Evolutionary conservation across 2,797 vertebrate species (phyloP).

Genomic region (Buceros bicornis): DNA sequence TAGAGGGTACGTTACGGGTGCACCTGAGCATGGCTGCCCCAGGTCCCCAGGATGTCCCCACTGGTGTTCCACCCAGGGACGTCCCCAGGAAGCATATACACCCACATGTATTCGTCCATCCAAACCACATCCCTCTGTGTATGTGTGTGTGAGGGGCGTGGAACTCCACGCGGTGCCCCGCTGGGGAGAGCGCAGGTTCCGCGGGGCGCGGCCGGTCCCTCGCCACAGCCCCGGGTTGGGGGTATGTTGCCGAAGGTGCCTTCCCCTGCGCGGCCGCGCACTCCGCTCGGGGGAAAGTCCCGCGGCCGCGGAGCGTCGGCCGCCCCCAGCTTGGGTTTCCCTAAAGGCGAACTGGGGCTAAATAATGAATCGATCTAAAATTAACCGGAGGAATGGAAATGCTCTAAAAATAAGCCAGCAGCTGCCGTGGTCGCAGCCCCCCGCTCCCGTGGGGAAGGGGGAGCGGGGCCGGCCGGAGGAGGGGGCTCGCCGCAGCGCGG

Average conservation of each 20-base stretch:
- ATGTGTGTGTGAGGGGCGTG: not conserved
- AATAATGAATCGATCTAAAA: conserved; percentile 79
- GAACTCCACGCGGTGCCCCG: no score
- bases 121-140: not conserved
- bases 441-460: conserved; percentile 36
- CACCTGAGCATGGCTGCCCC: not conserved
- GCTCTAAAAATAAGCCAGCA: conserved; percentile 81
- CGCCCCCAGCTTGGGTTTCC: conserved; percentile 56
- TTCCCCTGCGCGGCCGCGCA: not conserved
- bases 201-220: not conserved
- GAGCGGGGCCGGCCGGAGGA: not conserved
- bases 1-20: rapidly evolving
- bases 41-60: not conserved
- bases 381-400: conserved; percentile 79
- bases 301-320: not conserved
- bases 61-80: rapidly evolving
- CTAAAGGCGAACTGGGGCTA: conserved; percentile 58
- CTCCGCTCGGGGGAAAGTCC: not conserved
- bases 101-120: rapidly evolving
- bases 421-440: conserved; percentile 74
- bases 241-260: not conserved
- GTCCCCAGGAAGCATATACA: not conserved
- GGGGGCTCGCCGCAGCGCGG: not conserved
- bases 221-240: not conserved
- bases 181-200: not conserved